Evolutionary conservation across 2,113 vertebrate species (phyloP), one percentile per base, ranked within the genome.

Genomic region (Pleuronectes platessa): DNA sequence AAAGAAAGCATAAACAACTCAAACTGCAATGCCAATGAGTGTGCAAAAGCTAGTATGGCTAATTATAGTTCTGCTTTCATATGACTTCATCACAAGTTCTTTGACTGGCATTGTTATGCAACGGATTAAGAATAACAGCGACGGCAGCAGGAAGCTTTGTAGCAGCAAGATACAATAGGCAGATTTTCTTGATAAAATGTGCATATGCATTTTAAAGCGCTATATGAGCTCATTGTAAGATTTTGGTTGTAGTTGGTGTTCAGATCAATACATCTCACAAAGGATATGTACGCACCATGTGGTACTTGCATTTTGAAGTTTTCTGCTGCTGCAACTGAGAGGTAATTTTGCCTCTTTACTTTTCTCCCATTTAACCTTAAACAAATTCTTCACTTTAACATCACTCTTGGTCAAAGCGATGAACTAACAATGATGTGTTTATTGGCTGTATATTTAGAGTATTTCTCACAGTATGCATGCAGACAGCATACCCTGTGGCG

Each of bases 11-110:
- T 47, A 81, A 86, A 84, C 61, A 87, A 55, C 54, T 74, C 67
- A 6, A 17, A 31, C 56, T 77, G 65, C n/a, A 40, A 62, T 67
- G 67, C 23, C 73, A 40, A 35, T 76, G 73, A 88, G 72, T 66
- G 70, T 84, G 78, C 42, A 66, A 70, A 75, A 77, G 56, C 67
- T 68, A 56, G 62, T 62, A 61, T 59, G 47, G 76, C 83, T 90
- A 87, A 91, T 89, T 86, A 87, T 85, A 86, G 76, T 63, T 58
- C 65, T 23, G 84, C 75, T 87, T 82, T 91, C 67, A 88, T 80
- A 81, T 76, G 72, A 87, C 78, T 88, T 87, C 78, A 83, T 54
- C 70, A 27, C 71, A 78, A 59, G 49, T 76, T 84, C 70, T 66
- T 83, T 76, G 62, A 86, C 63, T 86, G 77, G 82, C 76, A 75